Base-by-base conservation (phyloP, 2,888 invertebrate genomes). In the Drosophila sordidapex region DNA sequence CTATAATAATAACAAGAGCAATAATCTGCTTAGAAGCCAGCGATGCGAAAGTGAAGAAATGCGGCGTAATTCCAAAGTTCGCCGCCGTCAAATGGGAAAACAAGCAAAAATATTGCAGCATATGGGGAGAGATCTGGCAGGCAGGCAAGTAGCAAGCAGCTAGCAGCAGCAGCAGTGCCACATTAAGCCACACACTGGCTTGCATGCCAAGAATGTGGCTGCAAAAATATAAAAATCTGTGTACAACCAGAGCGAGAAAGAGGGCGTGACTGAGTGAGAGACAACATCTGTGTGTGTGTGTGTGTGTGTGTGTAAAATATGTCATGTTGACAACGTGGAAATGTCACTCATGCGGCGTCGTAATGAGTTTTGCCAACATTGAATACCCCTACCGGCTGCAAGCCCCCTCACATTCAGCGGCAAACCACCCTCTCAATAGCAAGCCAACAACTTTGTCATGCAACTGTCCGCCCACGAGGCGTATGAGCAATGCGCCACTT, bases 241-340 rank as follows among this genome's bases (percentile, higher is more conserved):
- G 35, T 71, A 27, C 35, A 69, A 35, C 49, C 18, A n/a, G 36
- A n/a, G 15, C 1, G 54, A 13, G 40, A 6, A 8, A 21, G 29
- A 40, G 56, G n/a, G 18, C 21, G 43, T 43, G 43, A 21, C 43
- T 40, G 38, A 56, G 38, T 40, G 13, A 40, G 40, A 31, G 15
- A 43, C 38, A 38, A 56, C 56, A 21, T 27, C 38, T n/a, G 36
- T 21, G 49, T 52, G 36, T 36, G 29, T 43, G 51, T 64, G 35
- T 25, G 25, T 25, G 25, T 63, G 59, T 63, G 46, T 77, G 70
- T 81, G 74, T 77, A 81, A 88, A 88, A 87, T 86, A 90, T 90
- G 87, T 87, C 87, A 90, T 87, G 90, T 90, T 86, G 87, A 90
- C 89, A 79, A 77, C 89, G 87, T 79, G 74, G 90, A 90, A 90